Percentiles rank a stretch among this genome's conserved stretches.
Conservation (phyloP, 2,797 vertebrate species). For the Melopsittacus undulatus region DNA sequence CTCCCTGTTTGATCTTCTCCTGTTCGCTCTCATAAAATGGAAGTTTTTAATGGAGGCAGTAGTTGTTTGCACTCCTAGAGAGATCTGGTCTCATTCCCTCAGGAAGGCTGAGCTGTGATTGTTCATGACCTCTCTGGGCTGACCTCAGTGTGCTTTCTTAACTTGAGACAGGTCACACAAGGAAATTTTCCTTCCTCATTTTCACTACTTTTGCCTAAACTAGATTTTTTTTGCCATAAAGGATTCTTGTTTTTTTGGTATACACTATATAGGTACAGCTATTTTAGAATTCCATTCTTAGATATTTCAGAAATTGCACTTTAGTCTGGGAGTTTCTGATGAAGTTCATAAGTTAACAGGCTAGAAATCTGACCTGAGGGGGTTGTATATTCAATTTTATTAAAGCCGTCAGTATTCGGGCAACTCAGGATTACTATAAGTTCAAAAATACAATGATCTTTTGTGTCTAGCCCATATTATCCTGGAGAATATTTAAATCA, state of each 20-base stretch:
- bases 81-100: accelerated
- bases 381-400: conserved; percentile 55
- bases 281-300: neutral
- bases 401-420: conserved; percentile 71
- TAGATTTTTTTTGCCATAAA: neutral
- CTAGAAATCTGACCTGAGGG: conserved; percentile 37
- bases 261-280: neutral
- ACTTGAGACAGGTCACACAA: neutral
- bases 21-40: neutral
- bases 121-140: neutral
- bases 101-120: neutral
- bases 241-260: neutral
- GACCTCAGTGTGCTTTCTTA: neutral
- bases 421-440: conserved; percentile 78
- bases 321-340: conserved; percentile 1
- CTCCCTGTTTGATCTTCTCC: neutral
- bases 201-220: neutral
- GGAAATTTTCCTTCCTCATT: neutral
- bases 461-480: conserved; percentile 79
- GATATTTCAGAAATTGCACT: neutral
- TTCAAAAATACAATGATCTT: conserved; percentile 82
- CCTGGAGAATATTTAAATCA: conserved; percentile 82
- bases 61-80: neutral
- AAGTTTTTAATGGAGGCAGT: neutral
- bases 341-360: conserved; percentile 51